Base-by-base conservation (phyloP, 2,888 invertebrate genomes). In the Eurois occulta region DNA sequence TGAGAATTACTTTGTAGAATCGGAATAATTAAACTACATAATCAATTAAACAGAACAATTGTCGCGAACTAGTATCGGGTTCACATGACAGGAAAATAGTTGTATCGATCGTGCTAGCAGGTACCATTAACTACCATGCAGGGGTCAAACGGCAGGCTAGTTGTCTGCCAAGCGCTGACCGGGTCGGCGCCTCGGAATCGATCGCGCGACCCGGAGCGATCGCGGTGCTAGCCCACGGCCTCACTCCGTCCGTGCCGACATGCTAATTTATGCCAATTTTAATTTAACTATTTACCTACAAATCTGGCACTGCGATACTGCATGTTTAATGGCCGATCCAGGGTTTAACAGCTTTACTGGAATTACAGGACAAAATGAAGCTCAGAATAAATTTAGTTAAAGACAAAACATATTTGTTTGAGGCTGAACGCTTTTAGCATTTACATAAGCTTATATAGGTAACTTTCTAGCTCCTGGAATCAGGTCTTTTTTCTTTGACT, bases 101-200 rank as follows among this genome's bases (percentile, higher is more conserved):
- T 75, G 74, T 86, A 91, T 92, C 84, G 90, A 89, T 78, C 86
- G 86, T 70, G 52, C 52, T 80, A 71, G 80, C 78, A 85, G 82
- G 86, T 82, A 85, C 68, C 68, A 68, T 86, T 81, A 83, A 75
- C 86, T 81, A 82, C 77, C 74, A 78, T 77, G 82, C 89, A 88
- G 90, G 92, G 92, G 92, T 90, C 91, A 90, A 84, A 76, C 73
- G 69, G 86, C 86, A 85, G 88, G 87, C 84, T 83, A 84, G 83
- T 79, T 88, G 87, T 86, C 89, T 89, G 79, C 82, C 86, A 81
- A 83, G 62, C 87, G 89, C 86, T 92, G 93, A 94, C 94, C 94
- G 89, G 92, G 94, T 91, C 91, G 93, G 90, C 90, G 91, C 89
- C 91, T 86, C 85, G 81, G 86, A 88, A 94, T 93, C 94, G 94